These are phyloP conservation scores for Heliocidaris erythrogramma DNA, from an alignment of 35 echinoderm and acorn worm species.

Conservation along the genomic window DNA sequence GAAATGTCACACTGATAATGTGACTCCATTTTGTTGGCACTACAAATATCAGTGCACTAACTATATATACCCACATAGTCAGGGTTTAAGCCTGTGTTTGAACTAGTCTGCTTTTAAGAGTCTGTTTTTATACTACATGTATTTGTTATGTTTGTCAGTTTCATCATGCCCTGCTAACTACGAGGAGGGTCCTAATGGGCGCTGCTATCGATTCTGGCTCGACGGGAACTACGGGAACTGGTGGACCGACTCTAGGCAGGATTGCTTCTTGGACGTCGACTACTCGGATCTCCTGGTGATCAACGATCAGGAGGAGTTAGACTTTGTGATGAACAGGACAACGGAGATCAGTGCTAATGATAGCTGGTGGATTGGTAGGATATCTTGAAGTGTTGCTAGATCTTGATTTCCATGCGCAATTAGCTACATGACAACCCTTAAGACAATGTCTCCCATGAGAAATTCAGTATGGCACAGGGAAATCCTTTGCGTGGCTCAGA, in stretches of 20 bases:
- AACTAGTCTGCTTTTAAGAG: too few species aligned
- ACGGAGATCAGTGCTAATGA: background rate
- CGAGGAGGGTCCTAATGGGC: slow-evolving; percentile 50
- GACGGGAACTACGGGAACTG: background rate
- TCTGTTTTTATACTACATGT: background rate
- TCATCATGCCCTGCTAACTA: slow-evolving; percentile 59
- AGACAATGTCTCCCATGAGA: too few species aligned
- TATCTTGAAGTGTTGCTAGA: background rate
- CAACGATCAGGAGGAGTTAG: slow-evolving; percentile 60
- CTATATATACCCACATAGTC: too few species aligned
- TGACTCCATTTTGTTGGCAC: too few species aligned
- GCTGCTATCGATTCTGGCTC: slow-evolving; percentile 43
- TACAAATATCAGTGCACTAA: too few species aligned
- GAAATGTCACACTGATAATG: too few species aligned
- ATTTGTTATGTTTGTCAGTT: background rate
- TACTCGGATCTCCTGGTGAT: slow-evolving; percentile 67
- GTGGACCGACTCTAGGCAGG: slow-evolving; percentile 10
- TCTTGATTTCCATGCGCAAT: too few species aligned
- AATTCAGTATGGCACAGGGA: too few species aligned
- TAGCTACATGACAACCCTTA: too few species aligned
- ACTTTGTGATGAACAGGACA: slow-evolving; percentile 53
- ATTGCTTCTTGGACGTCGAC: slow-evolving; percentile 26
- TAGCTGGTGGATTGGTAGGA: slow-evolving; percentile 69
- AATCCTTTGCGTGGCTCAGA: too few species aligned
- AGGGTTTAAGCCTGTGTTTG: too few species aligned